These are phyloP conservation scores for Paracanthobrama guichenoti DNA, from an alignment of 2,113 vertebrate species.

Conservation along the genomic window DNA sequence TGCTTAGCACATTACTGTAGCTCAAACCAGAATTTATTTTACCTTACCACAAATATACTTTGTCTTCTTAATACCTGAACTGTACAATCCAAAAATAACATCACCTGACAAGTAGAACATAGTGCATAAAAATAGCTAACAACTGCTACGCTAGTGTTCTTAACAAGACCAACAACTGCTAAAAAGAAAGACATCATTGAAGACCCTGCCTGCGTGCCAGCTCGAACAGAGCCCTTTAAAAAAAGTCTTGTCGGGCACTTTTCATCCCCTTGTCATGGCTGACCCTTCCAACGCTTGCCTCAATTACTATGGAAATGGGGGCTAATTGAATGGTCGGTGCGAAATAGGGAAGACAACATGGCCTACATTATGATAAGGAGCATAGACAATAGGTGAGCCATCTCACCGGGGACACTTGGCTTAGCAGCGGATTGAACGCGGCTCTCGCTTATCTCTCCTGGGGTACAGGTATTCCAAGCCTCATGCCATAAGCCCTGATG, in stretches of 20 bases:
- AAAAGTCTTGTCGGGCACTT: slow-evolving; percentile 58
- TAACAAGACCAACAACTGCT: slow-evolving; percentile 53
- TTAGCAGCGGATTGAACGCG: slow-evolving; percentile 65
- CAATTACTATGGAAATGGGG: slow-evolving; percentile 83
- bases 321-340: slow-evolving; percentile 81
- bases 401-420: slow-evolving; percentile 66
- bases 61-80: not conserved
- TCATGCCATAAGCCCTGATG: slow-evolving; percentile 40
- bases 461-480: slow-evolving; percentile 44
- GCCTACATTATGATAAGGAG: slow-evolving; percentile 81
- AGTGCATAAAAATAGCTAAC: slow-evolving; percentile 14
- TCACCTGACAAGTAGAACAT: not conserved
- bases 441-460: slow-evolving; percentile 46
- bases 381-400: slow-evolving; percentile 73
- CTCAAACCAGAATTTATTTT: not conserved
- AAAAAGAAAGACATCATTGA: slow-evolving; percentile 37
- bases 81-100: not conserved
- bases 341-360: slow-evolving; percentile 80
- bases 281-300: slow-evolving; percentile 71
- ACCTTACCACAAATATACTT: slow-evolving; percentile 10
- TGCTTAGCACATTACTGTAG: not conserved
- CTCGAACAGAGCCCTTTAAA: slow-evolving; percentile 53
- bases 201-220: slow-evolving; percentile 34
- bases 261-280: slow-evolving; percentile 77
- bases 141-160: slow-evolving; percentile 41